These are phyloP conservation scores for Halcyon leucocephala DNA, from an alignment of 2,797 vertebrate genomes.

Conservation along the genomic window DNA sequence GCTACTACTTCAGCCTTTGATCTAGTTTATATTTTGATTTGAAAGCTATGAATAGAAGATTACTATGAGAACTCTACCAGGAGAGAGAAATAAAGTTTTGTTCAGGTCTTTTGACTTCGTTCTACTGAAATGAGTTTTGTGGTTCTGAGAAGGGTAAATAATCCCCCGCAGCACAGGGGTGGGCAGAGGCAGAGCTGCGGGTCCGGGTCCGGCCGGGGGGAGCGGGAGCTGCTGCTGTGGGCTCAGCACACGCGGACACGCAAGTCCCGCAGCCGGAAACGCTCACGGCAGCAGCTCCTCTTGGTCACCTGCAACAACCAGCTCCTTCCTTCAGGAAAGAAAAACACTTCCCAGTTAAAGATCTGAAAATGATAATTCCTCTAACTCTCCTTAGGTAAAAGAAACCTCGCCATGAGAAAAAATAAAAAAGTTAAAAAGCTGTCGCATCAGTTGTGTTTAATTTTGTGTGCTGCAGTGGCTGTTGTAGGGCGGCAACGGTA, in stretches of 20 bases:
- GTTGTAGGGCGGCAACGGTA: not conserved
- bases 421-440: not conserved
- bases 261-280: not conserved
- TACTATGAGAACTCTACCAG: not conserved
- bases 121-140: not conserved
- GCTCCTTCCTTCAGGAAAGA: not conserved
- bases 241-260: rapidly evolving
- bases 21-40: not conserved
- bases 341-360: not conserved
- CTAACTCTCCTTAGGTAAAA: not conserved
- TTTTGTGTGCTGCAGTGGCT: not conserved
- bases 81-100: not conserved
- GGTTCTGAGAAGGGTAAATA: not conserved
- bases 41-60: not conserved
- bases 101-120: not conserved
- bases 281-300: rapidly evolving
- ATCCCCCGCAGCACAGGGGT: rapidly evolving
- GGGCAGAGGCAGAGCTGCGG: rapidly evolving
- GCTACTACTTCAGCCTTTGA: not conserved
- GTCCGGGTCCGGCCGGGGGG: rapidly evolving
- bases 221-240: not conserved
- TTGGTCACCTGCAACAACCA: not conserved
- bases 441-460: not conserved
- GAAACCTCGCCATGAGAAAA: not conserved
- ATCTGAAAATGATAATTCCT: not conserved